Evolutionary conservation across 2,888 invertebrate genomes (phyloP).

Genomic region (Synergus japonicus): DNA sequence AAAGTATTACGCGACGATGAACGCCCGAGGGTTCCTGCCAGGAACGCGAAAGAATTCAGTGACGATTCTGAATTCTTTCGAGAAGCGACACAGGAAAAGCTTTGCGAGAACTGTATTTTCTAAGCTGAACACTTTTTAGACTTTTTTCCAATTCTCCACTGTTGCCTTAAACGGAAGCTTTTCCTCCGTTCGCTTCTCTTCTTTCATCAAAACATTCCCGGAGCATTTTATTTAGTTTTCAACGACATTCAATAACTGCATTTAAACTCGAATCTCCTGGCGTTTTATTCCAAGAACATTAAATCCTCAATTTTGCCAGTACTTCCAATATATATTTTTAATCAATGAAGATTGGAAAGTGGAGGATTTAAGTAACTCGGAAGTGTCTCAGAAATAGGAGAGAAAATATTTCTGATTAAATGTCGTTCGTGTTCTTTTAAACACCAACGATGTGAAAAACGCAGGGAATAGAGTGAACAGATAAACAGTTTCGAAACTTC

Average conservation of each 20-base stretch:
- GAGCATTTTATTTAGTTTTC: conserved; percentile 30
- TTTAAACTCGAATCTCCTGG: background rate
- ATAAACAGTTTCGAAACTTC: conserved; percentile 1
- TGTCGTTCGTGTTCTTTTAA: conserved; percentile 29
- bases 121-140: conserved; percentile 22
- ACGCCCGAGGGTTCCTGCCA: conserved; percentile 42
- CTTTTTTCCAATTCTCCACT: conserved; percentile 23
- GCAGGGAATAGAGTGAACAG: background rate
- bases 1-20: conserved; percentile 50
- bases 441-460: background rate
- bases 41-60: conserved; percentile 45
- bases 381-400: background rate
- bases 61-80: conserved; percentile 30
- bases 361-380: background rate
- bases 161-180: conserved; percentile 36
- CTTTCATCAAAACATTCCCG: conserved; percentile 38
- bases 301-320: background rate
- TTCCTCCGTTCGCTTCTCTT: conserved; percentile 35
- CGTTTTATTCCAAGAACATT: background rate
- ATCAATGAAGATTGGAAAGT: conserved; percentile 4
- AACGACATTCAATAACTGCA: conserved; percentile 23
- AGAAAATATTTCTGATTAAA: conserved; percentile 3
- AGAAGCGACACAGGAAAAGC: conserved; percentile 26
- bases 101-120: conserved; percentile 33
- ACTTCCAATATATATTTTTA: conserved; percentile 1